Conservation (phyloP, 2,888 invertebrate species). For the Euclidia mi region DNA sequence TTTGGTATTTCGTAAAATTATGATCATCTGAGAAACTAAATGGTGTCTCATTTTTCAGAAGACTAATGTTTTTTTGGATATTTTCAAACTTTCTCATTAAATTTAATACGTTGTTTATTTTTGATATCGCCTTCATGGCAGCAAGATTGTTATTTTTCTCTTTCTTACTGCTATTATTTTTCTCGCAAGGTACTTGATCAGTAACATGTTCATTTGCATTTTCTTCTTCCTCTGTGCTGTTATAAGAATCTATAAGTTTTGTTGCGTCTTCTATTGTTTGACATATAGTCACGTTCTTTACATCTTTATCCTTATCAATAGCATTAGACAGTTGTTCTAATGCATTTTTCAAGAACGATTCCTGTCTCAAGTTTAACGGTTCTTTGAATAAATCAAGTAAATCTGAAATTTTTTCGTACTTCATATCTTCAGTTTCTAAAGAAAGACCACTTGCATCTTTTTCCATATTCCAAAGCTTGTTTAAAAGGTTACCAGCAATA, state of each 20-base stretch:
- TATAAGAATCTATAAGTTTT: constrained; percentile 35
- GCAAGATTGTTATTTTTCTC: constrained; percentile 23
- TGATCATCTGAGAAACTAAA: not conserved
- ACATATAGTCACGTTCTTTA: constrained; percentile 74
- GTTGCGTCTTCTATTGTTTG: constrained; percentile 64
- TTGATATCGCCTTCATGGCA: constrained; percentile 63
- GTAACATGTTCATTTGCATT: no score
- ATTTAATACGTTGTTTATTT: constrained; percentile 73
- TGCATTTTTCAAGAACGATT: constrained; percentile 77
- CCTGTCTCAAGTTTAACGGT: constrained; percentile 80
- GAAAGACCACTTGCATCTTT: constrained; percentile 71
- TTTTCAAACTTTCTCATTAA: constrained; percentile 76
- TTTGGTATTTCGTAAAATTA: constrained; percentile 5
- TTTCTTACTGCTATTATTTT: constrained; percentile 19
- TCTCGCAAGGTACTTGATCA: constrained; percentile 23
- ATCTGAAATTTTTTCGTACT: constrained; percentile 79
- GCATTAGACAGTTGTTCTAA: constrained; percentile 76
- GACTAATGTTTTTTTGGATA: constrained; percentile 64
- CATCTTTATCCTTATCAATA: constrained; percentile 68
- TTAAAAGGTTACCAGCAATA: constrained; percentile 84
- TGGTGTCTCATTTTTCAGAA: constrained; percentile 50
- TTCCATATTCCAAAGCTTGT: constrained; percentile 84
- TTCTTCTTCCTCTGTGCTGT: constrained; percentile 14
- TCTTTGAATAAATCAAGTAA: constrained; percentile 82
- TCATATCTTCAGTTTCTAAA: constrained; percentile 73